Evolutionary conservation across 2,888 invertebrate species (phyloP).

Genomic region (Apotomis betuletana): DNA sequence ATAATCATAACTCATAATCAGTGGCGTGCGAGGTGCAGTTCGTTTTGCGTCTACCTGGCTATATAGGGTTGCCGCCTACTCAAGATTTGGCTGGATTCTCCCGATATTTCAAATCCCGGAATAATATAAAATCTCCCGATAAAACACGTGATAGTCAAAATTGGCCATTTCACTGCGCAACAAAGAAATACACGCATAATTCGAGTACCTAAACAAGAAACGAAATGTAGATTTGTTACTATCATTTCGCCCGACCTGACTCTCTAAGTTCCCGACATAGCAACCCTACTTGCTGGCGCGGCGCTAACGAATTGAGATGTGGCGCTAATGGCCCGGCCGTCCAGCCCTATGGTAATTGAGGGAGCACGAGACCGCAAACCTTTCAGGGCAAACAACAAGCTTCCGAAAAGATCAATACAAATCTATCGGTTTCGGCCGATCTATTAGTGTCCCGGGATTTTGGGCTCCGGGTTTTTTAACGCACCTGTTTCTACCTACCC

Average conservation of each 20-base stretch:
- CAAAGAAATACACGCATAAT: too few species aligned
- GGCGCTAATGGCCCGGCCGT: constrained; percentile 55
- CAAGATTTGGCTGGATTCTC: too few species aligned
- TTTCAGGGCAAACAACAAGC: constrained; percentile 51
- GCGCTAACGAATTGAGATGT: constrained; percentile 62
- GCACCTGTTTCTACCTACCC: background rate
- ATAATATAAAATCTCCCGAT: too few species aligned
- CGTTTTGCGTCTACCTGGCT: constrained; percentile 19
- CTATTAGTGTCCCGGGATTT: constrained; percentile 13
- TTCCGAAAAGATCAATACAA: constrained; percentile 54
- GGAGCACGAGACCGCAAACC: constrained; percentile 56
- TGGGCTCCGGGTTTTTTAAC: background rate
- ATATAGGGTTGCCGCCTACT: constrained; percentile 12
- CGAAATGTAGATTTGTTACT: too few species aligned
- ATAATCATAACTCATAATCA: constrained; percentile 39
- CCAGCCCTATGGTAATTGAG: constrained; percentile 55
- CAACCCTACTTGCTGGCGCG: constrained; percentile 31
- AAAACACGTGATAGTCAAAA: too few species aligned
- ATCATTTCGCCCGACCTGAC: too few species aligned
- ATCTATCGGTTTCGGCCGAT: constrained; percentile 40
- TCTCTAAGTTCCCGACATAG: background rate
- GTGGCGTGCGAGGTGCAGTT: constrained; percentile 17
- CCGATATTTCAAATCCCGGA: too few species aligned
- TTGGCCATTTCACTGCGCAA: too few species aligned
- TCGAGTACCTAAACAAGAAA: too few species aligned